phyloP scores from a whole-genome alignment of 2,113 vertebrate species.

The Channa maculata region DNA sequence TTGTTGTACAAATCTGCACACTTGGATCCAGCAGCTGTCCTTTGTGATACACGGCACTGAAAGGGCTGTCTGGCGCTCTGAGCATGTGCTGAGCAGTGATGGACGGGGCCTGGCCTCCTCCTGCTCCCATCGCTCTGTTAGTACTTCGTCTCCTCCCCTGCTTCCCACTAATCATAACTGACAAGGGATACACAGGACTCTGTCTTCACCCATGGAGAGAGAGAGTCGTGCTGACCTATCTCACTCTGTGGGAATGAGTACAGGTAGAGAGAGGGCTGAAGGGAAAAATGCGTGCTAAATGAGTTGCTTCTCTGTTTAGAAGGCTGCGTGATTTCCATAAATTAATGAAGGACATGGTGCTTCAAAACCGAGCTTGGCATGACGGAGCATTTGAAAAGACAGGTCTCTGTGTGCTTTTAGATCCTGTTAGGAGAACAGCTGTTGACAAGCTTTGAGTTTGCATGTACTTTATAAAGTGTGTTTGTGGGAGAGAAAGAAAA shows the following conservation, averaged over 20 bases:
- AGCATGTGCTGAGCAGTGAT: constrained; percentile 64
- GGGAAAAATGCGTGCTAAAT: not conserved
- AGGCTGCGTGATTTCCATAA: constrained; percentile 11
- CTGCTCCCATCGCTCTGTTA: constrained; percentile 72
- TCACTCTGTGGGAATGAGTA: constrained; percentile 11
- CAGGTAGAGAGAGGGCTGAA: constrained; percentile 14
- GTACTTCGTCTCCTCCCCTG: constrained; percentile 48
- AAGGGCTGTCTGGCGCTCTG: constrained; percentile 40
- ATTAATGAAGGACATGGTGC: not conserved
- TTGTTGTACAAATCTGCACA: constrained; percentile 38
- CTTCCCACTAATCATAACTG: constrained; percentile 65
- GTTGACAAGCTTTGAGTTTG: constrained; percentile 33
- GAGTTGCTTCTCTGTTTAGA: constrained; percentile 10
- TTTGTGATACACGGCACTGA: constrained; percentile 40
- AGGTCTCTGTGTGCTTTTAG: constrained; percentile 12
- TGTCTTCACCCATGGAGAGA: constrained; percentile 34
- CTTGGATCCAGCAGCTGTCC: constrained; percentile 42
- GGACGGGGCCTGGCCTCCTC: constrained; percentile 68
- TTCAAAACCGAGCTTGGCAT: constrained; percentile 18
- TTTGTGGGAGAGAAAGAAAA: not conserved
- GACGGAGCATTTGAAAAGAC: constrained; percentile 10
- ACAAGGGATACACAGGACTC: constrained; percentile 55
- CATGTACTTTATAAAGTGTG: constrained; percentile 6
- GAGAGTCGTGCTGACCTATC: constrained; percentile 42
- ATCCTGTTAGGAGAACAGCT: constrained; percentile 53